These are phyloP conservation scores for Rhyacophila brunnea DNA, from an alignment of 1,140 invertebrate species.

Conservation along the genomic window DNA sequence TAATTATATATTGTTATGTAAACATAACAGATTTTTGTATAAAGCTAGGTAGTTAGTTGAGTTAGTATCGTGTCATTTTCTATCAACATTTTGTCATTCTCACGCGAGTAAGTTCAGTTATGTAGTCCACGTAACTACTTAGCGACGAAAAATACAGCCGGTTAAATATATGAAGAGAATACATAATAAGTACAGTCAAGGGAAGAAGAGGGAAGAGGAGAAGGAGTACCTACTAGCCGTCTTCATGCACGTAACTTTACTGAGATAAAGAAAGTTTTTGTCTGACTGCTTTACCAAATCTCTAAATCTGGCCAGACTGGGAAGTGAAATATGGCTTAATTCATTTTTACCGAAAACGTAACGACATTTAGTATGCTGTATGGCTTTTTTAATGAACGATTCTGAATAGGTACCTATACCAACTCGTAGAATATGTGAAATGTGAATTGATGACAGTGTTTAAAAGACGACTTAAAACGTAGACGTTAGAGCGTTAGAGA, in stretches of 20 bases:
- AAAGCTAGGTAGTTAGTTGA: not conserved
- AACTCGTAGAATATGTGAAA: no score
- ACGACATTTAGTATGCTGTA: no score
- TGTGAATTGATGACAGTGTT: no score
- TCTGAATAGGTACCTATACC: no score
- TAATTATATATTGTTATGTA: no score
- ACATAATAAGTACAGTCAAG: slow-evolving; percentile 1
- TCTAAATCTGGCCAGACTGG: slow-evolving; percentile 4
- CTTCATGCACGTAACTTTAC: slow-evolving; percentile 24
- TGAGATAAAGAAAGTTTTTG: slow-evolving; percentile 28
- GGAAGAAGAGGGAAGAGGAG: not conserved
- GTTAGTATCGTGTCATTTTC: no score
- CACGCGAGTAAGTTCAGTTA: not conserved
- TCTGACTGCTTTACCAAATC: slow-evolving; percentile 20
- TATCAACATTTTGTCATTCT: slow-evolving; percentile 1
- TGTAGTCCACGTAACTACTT: slow-evolving; percentile 10
- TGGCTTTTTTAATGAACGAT: no score
- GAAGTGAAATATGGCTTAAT: slow-evolving; percentile 11
- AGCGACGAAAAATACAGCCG: slow-evolving; percentile 6
- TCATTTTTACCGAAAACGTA: not conserved
- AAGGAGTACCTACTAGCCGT: not conserved
- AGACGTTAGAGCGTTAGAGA: no score
- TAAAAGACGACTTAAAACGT: no score
- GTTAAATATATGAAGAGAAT: slow-evolving; percentile 14
- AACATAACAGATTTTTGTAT: no score